Evolutionary conservation across 2,113 vertebrate species (phyloP), one percentile per base, ranked within the genome.

Genomic region (Myocastor coypus): DNA sequence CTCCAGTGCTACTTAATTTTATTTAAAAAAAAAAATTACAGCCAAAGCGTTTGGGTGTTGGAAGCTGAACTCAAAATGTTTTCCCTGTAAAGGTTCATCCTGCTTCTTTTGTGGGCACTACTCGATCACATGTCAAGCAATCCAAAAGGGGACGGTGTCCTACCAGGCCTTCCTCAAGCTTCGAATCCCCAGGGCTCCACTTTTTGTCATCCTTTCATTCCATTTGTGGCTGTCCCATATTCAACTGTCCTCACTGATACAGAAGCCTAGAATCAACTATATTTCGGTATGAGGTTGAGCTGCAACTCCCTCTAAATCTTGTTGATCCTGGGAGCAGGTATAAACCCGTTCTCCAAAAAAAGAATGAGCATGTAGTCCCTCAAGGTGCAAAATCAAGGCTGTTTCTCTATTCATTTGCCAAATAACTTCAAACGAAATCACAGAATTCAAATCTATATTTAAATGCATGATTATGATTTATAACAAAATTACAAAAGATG

Each of bases 251-350:
- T 94, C 84, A 90, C 92, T 86, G 96, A 66, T 14, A 89, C 3
- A 94, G 96, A 96, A 84, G 95, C 97, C 59, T 86, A 81, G 46
- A 91, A 89, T 87, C 32, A 22, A 13, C 59, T 97, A 69, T 92
- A n/a, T 40, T 77, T 24, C 0, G 0, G 0, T 73, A 93, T 97
- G 69, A 93, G 11, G 40, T 89, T 50, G 78, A 97, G 30, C 30
- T 84, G 10, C 91, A 94, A 91, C 57, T 32, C 96, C 42, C 64
- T 92, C 59, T 34, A 78, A 86, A 92, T 95, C 78, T 87, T 88
- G 5, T 17, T 94, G 66, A 90, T 69, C n/a, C 80, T 93, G 64
- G 14, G 40, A 97, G 86, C 13, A 71, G 40, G 55, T 81, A 89
- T 82, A 90, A 68, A 96, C 57, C 3, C 4, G 13, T 94, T 92